Evolutionary conservation across 2,888 invertebrate genomes (phyloP).

Genomic region (Lochmaea crataegi): DNA sequence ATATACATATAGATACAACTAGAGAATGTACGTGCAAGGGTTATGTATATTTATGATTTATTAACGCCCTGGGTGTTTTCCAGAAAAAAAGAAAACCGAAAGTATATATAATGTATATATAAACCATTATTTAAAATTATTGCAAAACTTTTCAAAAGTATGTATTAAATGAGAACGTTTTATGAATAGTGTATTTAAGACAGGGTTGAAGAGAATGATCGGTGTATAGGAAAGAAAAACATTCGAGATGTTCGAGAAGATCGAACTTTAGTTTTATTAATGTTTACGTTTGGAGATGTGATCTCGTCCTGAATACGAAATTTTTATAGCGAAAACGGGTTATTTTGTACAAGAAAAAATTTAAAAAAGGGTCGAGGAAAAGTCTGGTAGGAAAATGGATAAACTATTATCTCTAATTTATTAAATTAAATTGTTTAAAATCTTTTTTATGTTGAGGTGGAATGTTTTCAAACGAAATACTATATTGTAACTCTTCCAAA

Average conservation of each 20-base stretch:
- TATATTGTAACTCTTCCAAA: not conserved
- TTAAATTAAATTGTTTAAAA: no score
- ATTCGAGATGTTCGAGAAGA: not conserved
- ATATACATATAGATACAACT: no score
- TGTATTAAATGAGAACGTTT: not conserved
- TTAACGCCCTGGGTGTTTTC: no score
- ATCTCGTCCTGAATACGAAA: slow-evolving; percentile 6
- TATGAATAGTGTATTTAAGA: no score
- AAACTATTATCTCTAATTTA: no score
- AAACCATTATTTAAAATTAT: not conserved
- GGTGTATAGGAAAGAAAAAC: not conserved
- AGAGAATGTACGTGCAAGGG: no score
- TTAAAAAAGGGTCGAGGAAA: not conserved
- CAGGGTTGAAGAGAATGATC: not conserved
- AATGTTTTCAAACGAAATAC: not conserved
- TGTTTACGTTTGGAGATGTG: not conserved
- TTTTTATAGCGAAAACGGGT: not conserved
- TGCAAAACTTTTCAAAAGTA: not conserved
- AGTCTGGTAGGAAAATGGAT: not conserved
- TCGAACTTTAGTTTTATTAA: slow-evolving; percentile 3
- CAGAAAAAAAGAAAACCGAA: not conserved
- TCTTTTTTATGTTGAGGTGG: not conserved
- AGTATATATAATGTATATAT: no score
- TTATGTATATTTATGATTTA: no score
- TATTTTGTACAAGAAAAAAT: not conserved